phyloP scores from a whole-genome alignment of 2,113 vertebrate genomes.

The Murina feae region DNA sequence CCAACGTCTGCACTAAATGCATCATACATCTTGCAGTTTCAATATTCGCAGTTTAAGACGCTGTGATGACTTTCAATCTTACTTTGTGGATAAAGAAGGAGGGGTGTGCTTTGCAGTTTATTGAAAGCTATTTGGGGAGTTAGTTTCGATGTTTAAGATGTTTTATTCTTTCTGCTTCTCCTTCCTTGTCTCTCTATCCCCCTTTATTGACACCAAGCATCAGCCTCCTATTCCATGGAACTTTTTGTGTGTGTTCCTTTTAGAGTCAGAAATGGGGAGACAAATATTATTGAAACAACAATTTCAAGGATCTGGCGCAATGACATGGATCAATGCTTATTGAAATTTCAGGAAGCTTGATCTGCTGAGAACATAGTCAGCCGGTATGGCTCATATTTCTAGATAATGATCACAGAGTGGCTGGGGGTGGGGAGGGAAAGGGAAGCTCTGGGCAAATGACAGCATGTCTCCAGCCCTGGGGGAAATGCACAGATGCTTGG shows the following conservation, averaged over 20 bases:
- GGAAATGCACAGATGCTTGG: constrained; percentile 15
- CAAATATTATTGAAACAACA: constrained; percentile 71
- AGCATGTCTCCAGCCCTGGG: background rate
- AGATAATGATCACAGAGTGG: constrained; percentile 79
- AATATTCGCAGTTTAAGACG: constrained; percentile 17
- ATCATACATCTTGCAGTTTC: constrained; percentile 39
- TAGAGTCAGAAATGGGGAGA: constrained; percentile 49
- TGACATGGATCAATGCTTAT: constrained; percentile 87
- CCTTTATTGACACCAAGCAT: constrained; percentile 14
- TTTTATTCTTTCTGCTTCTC: constrained; percentile 61
- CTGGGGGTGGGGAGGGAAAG: constrained; percentile 65
- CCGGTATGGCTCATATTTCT: constrained; percentile 84
- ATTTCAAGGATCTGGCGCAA: constrained; percentile 84
- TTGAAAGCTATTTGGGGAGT: constrained; percentile 68
- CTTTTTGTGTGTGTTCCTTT: background rate
- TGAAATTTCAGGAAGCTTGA: constrained; percentile 87
- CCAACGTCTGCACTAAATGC: constrained; percentile 60
- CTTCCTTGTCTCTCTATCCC: constrained; percentile 27
- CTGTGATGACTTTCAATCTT: constrained; percentile 65
- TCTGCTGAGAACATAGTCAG: constrained; percentile 68
- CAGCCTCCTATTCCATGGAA: background rate
- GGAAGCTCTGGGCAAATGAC: constrained; percentile 57
- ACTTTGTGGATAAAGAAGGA: constrained; percentile 29
- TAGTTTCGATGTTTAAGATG: constrained; percentile 21
- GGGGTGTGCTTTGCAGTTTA: constrained; percentile 11